Conservation (phyloP, 1,140 invertebrate species). For the Trichonephila clavipes region DNA sequence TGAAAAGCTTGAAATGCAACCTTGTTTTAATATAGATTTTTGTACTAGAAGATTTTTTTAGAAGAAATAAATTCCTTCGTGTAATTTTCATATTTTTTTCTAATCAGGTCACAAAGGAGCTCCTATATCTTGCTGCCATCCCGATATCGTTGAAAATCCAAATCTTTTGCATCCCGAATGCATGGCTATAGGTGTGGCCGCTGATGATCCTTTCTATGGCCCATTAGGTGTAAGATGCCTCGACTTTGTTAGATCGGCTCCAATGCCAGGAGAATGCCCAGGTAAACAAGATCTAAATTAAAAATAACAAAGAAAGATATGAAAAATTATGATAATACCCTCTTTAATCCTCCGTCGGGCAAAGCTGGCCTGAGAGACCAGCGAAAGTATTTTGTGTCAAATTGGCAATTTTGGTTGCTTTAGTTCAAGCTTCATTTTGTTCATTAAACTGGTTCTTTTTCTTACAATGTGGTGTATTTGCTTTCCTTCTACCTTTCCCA, state of each 20-base stretch:
- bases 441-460: too few relatives aligned
- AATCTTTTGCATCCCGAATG: conserved; percentile 87
- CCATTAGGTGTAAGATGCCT: conserved; percentile 83
- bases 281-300: conserved; percentile 27
- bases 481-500: too few relatives aligned
- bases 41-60: not conserved
- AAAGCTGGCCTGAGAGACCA: too few relatives aligned
- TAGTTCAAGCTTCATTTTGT: too few relatives aligned
- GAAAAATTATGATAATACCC: too few relatives aligned
- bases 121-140: conserved; percentile 68
- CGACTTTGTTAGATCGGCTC: conserved; percentile 81
- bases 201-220: conserved; percentile 86
- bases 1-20: not conserved
- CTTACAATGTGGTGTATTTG: too few relatives aligned
- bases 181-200: conserved; percentile 87
- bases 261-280: conserved; percentile 76
- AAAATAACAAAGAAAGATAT: too few relatives aligned
- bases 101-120: conserved; percentile 66
- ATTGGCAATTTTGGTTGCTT: too few relatives aligned
- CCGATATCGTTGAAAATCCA: conserved; percentile 65
- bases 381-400: too few relatives aligned
- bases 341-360: too few relatives aligned
- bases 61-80: not conserved
- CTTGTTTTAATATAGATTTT: too few relatives aligned
- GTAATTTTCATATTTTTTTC: not conserved